Evolutionary conservation across 2,888 invertebrate species (phyloP).

Genomic region (Erebia ligea): DNA sequence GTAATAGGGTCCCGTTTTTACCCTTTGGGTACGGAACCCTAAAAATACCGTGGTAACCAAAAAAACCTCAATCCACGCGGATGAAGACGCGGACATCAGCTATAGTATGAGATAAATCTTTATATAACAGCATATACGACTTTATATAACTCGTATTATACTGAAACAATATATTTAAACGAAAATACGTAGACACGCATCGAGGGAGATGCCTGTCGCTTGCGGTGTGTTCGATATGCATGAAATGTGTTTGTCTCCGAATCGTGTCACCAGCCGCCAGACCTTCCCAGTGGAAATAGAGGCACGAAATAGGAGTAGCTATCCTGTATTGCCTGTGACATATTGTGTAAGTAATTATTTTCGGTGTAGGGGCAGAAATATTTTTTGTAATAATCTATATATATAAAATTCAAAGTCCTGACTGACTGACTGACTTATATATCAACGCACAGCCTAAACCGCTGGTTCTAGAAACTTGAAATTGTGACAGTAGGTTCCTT

Average conservation of each 20-base stretch:
- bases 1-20: too few relatives aligned
- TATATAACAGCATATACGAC: not conserved
- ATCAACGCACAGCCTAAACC: too few relatives aligned
- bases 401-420: too few relatives aligned
- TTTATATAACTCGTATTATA: too few relatives aligned
- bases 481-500: too few relatives aligned
- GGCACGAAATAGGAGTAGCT: conserved; percentile 6
- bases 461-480: too few relatives aligned
- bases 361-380: not conserved
- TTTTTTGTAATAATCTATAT: not conserved
- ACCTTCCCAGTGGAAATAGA: conserved; percentile 10
- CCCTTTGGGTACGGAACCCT: too few relatives aligned
- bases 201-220: conserved; percentile 4
- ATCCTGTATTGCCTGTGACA: not conserved
- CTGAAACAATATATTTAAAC: not conserved
- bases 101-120: not conserved
- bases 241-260: conserved; percentile 21
- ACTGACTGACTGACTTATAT: too few relatives aligned
- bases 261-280: not conserved
- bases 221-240: conserved; percentile 16
- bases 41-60: too few relatives aligned
- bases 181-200: conserved; percentile 5
- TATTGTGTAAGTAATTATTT: not conserved
- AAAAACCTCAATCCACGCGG: too few relatives aligned
- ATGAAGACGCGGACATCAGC: too few relatives aligned